Evolutionary conservation across 2,113 vertebrate species (phyloP).

Genomic region (Lipophrys pholis): DNA sequence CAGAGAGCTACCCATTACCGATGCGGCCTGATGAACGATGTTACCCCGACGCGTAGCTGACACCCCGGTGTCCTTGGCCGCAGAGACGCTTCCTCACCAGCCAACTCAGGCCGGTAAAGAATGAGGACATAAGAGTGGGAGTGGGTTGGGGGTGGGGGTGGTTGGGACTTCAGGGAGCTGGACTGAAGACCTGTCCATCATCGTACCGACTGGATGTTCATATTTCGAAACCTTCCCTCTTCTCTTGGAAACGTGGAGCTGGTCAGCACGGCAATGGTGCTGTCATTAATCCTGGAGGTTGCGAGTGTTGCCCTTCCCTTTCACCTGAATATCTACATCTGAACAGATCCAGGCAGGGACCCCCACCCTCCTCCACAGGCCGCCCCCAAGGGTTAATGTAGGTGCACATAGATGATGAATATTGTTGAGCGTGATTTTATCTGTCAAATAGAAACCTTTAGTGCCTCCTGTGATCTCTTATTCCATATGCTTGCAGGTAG

Average conservation of each 20-base stretch:
- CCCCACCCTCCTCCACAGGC: slow-evolving; percentile 58
- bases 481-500: slow-evolving; percentile 29
- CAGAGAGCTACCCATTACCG: slow-evolving; percentile 81
- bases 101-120: slow-evolving; percentile 69
- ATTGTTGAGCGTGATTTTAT: slow-evolving; percentile 59
- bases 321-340: slow-evolving; percentile 78
- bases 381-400: slow-evolving; percentile 63
- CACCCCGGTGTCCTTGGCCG: slow-evolving; percentile 80
- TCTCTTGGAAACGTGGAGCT: slow-evolving; percentile 44
- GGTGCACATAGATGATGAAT: slow-evolving; percentile 66
- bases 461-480: slow-evolving; percentile 53
- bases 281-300: slow-evolving; percentile 73
- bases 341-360: slow-evolving; percentile 63
- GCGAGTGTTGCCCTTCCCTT: slow-evolving; percentile 74
- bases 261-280: slow-evolving; percentile 64
- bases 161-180: slow-evolving; percentile 66
- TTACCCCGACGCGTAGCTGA: slow-evolving; percentile 75
- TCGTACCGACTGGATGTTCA: slow-evolving; percentile 67
- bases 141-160: no score
- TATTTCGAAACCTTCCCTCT: slow-evolving; percentile 20
- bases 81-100: slow-evolving; percentile 66
- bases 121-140: slow-evolving; percentile 58
- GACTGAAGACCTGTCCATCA: slow-evolving; percentile 79
- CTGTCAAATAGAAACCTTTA: slow-evolving; percentile 58
- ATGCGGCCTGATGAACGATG: slow-evolving; percentile 82